Evolutionary conservation across 2,888 invertebrate genomes (phyloP), one percentile per base, ranked within the genome.

Genomic region (Melinaea menophilus): DNA sequence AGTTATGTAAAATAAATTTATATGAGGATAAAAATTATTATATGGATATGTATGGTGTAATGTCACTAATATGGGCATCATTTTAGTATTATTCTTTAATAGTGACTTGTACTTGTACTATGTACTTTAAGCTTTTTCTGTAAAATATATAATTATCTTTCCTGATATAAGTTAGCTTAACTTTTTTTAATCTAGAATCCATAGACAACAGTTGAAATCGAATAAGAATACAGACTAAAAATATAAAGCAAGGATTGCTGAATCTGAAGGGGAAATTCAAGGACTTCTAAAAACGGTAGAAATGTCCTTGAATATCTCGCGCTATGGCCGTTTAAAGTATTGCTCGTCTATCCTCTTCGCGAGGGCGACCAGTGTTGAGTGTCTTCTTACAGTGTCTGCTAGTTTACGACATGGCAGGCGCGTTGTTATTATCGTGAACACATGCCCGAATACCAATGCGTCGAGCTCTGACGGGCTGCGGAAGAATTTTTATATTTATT

Each of bases 391-490:
- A 5, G 95, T 95, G 63, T 95, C 94, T 0, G 96, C 96, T 59
- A 99, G 91, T 68, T 93, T 92, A 70, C 95, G 94, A 78, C 95
- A 95, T 0, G 98, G 97, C 51, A 99, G 89, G 2, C 95, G 93
- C 4, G 97, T 98, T 5, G 98, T 98, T 65, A 99, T 91, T 72
- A 99, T 95, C 0, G 97, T 96, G 88, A 96, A 99, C n/a, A 99
- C 92, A 86, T 99, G 99, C 0, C 99, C 99, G 91, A 98, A 99
- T 0, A 98, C 96, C 46, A 99, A 88, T 2, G 99, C 99, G 86
- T 99, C 99, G 68, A 99, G 89, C 86, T 99, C 99, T 41, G 98
- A 98, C 0, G 98, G 98, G 61, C 96, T 96, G 91, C 72, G 91
- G 85, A 74, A 67, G 67, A 73, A 62, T 60, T 56, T 63, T 22